Base-by-base conservation (phyloP, 2,888 invertebrate species). In the Odontomyia ornata region DNA sequence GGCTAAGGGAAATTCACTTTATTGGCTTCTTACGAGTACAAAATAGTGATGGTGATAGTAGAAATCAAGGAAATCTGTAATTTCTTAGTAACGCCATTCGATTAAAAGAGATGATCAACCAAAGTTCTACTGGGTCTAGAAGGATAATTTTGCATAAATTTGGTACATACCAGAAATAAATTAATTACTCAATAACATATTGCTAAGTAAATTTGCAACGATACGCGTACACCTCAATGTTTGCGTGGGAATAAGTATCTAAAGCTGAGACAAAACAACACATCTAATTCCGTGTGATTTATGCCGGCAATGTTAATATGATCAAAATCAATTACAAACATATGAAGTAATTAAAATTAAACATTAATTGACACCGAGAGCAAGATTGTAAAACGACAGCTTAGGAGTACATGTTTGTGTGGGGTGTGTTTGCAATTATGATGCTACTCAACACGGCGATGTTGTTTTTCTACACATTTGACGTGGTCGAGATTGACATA, bases 291-390 rank as follows among this genome's bases (percentile, higher is more conserved):
- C 62, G 62, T 23, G 62, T 36, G 36, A 36, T 23, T n/a, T n/a
- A 67, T 43, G 25, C 36, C 57, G 57, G 28, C 30, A 13, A 30
- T 27, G 28, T 71, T 72, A 67, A 57, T 57, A 25, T 52, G 72
- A 52, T 30, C 56, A 57, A 52, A 72, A 72, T 72, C 46, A 72
- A 72, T 72, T 72, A 72, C 56, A 56, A 56, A 23, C 21, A 56
- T 46, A 52, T 71, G 15, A 25, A 72, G 28, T 56, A 72, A 72
- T 72, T 72, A 46, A 30, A 30, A 57, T 72, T 72, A 30, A 52
- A 23, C 21, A 71, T 57, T 56, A 72, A 72, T 72, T 72, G 72
- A 72, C 72, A 72, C 30, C 56, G 57, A 72, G 72, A 56, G 72
- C 72, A 72, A 30, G 56, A 72, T 72, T 56, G 72, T 30, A 21